Base-by-base conservation (phyloP, 2,888 invertebrate species). In the Xiphydria camelus region DNA sequence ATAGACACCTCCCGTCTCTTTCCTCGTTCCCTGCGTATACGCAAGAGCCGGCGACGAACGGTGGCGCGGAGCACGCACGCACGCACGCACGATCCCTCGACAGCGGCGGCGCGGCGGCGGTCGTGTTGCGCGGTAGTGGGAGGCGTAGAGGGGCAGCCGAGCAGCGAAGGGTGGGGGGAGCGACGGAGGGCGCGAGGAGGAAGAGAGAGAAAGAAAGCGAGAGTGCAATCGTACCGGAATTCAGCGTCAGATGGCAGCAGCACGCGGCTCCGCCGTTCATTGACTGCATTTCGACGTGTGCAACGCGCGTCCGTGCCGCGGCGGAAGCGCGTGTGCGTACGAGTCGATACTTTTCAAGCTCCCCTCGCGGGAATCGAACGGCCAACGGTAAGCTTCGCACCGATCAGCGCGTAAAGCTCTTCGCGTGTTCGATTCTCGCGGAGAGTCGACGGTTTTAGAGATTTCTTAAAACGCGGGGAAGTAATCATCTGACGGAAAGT, bases 191-290 rank as follows among this genome's bases (percentile, higher is more conserved):
- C 12, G 29, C 12, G 4, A 29, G 29, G 3, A 10, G 12, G 7
- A 10, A 10, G 7, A 4, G 14, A 6, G 10, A 26, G 5, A 29
- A 32, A 21, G 25, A 29, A 23, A 12, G 33, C 25, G 46, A 38
- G 49, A 48, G 36, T 10, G 29, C 12, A n/a, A 35, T 9, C 7
- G 32, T 45, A 20, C 4, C 6, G 5, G 23, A 41, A 21, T 20
- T 33, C 10, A 7, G 34, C 57, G 34, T 38, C 39, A 61, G 70
- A 41, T 56, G 64, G 61, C 66, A 68, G 69, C 61, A 73, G 49
- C 55, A 53, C 57, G 51, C 51, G 61, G 70, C 51, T 49, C 35
- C 14, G 20, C 17, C 9, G 7, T 35, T 37, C 32, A 34, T 10
- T 15, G 15, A 37, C 41, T n/a, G 40, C 42, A n/a, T n/a, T n/a